Evolutionary conservation across 2,113 vertebrate species (phyloP), one percentile per base, ranked within the genome.

Genomic region (Macroglossus sobrinus): DNA sequence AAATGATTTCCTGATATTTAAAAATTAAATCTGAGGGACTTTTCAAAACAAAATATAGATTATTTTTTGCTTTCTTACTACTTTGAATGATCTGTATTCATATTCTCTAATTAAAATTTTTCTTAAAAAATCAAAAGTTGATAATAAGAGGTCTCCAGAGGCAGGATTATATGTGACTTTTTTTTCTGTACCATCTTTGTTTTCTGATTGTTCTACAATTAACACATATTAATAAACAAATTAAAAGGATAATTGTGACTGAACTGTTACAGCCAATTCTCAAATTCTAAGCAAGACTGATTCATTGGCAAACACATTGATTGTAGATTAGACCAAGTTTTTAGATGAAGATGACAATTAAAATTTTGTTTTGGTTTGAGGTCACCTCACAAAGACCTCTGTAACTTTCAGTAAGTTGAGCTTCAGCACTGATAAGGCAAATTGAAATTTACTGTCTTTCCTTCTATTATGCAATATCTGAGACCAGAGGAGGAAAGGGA

Each of bases 331-430:
- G 33, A 89, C 22, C 8, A 66, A 43, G 2, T 24, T 89, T 93
- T 94, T 61, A 94, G 82, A 87, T 80, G 71, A 91, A 97, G 53
- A 35, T 95, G 64, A 55, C 38, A 57, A 76, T 91, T 94, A 88
- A 96, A 94, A 96, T 91, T 93, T 28, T 81, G 24, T 86, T 96
- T 92, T 79, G 45, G 80, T 81, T 75, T 80, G 69, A 96, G 88
- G 53, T 47, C 53, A 87, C 22, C 21, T 76, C 64, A 71, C 5
- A 91, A 84, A 76, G 87, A 89, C 35, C 33, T 92, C 79, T 93
- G 21, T 61, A 90, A 89, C n/a, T 91, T 95, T 86, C 72, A 82
- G 59, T 95, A 57, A 63, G 43, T 35, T 84, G 24, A 75, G 28
- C 6, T 86, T 91, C 10, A 30, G 26, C 21, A 33, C 35, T 33